phyloP scores from a whole-genome alignment of 2,888 invertebrate species.

The Ariolimax columbianus region DNA sequence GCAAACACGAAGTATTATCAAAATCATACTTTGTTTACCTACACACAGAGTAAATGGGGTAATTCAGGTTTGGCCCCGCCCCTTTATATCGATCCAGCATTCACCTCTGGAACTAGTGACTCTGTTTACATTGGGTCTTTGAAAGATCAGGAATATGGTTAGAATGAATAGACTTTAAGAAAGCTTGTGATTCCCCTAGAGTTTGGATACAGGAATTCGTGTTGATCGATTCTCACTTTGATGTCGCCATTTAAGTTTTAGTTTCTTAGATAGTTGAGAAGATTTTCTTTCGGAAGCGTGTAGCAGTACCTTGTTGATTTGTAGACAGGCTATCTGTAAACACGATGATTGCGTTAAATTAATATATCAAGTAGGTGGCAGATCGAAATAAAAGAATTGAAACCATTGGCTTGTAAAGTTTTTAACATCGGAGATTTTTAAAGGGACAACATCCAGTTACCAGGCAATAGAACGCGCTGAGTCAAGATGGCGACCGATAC shows the following conservation, averaged over 20 bases:
- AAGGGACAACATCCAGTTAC: neutral
- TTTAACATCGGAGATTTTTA: no score
- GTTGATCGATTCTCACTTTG: neutral
- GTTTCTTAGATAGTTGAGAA: no score
- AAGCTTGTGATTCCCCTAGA: neutral
- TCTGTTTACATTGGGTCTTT: neutral
- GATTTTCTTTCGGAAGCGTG: no score
- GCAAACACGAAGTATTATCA: neutral
- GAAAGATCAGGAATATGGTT: neutral
- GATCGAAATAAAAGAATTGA: neutral
- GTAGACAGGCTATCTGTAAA: no score
- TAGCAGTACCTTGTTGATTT: no score
- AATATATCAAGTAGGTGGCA: neutral
- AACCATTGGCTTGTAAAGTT: no score
- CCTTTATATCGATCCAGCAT: neutral
- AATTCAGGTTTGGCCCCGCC: neutral
- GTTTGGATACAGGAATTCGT: neutral
- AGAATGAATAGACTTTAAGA: neutral
- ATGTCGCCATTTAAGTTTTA: neutral
- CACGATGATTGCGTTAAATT: neutral
- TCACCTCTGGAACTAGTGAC: neutral
- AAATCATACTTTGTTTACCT: neutral
- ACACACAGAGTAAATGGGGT: neutral
- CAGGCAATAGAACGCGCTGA: neutral
- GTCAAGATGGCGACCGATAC: constrained; percentile 60